A percentile compares a stretch with the other conserved stretches of the same genome.
phyloP scores from a whole-genome alignment of 2,113 vertebrate genomes.

The Oncorhynchus mykiss region DNA sequence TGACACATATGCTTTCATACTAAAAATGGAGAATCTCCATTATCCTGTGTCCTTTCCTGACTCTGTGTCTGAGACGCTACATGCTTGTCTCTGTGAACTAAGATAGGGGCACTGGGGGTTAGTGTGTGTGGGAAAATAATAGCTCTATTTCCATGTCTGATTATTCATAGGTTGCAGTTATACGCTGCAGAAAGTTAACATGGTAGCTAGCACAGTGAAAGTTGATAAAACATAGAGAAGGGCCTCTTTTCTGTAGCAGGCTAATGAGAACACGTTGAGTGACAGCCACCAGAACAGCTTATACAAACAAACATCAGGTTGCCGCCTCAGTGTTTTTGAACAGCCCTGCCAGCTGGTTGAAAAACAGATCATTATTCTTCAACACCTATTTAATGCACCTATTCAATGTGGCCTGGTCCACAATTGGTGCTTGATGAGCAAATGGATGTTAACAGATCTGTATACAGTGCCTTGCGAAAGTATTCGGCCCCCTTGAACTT shows the following conservation, averaged over 20 bases:
- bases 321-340: not conserved
- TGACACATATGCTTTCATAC: conserved; percentile 15
- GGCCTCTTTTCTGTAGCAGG: not conserved
- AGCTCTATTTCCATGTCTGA: not conserved
- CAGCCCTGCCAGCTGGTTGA: conserved; percentile 5
- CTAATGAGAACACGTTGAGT: conserved; percentile 1
- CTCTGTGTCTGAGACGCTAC: not conserved
- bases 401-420: not conserved
- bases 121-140: not conserved
- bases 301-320: not conserved
- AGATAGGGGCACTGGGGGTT: not conserved
- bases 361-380: conserved; percentile 13
- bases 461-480: too few species aligned
- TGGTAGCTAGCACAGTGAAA: not conserved
- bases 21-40: conserved; percentile 8
- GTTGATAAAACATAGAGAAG: not conserved
- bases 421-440: not conserved
- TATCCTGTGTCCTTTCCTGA: not conserved
- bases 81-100: not conserved
- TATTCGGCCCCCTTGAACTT: too few species aligned
- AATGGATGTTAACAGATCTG: not conserved
- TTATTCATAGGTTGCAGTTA: not conserved
- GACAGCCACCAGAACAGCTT: not conserved
- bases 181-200: not conserved
- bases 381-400: not conserved